Evolutionary conservation across 92 coral and sea anemone species (phyloP).

Genomic region (Pocillopora meandrina): DNA sequence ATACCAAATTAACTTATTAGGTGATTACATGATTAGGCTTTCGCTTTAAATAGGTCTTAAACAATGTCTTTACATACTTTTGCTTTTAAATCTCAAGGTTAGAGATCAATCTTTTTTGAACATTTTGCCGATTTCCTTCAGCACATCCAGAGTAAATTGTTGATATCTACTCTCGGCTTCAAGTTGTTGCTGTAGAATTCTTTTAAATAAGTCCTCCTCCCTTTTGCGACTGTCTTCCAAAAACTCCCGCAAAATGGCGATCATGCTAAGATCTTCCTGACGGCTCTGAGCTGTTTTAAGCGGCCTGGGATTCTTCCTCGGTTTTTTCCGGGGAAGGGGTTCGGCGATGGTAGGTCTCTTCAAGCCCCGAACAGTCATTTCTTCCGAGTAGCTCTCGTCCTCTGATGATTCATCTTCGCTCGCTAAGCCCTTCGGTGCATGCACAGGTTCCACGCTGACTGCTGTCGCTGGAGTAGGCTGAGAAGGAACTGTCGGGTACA

Average conservation of each 20-base stretch:
- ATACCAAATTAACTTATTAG: too few species aligned
- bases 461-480: slow-evolving; percentile 1
- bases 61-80: background rate
- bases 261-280: slow-evolving; percentile 63
- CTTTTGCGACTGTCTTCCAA: slow-evolving; percentile 83
- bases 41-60: too few species aligned
- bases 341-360: slow-evolving; percentile 38
- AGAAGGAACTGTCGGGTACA: slow-evolving; percentile 6
- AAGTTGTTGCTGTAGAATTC: slow-evolving; percentile 79
- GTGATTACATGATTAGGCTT: too few species aligned
- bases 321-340: slow-evolving; percentile 47
- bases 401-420: slow-evolving; percentile 51
- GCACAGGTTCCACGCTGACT: background rate
- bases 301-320: slow-evolving; percentile 68
- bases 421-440: background rate
- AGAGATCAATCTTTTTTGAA: slow-evolving; percentile 48
- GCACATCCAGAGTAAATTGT: slow-evolving; percentile 80
- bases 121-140: slow-evolving; percentile 81
- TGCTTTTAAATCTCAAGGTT: background rate
- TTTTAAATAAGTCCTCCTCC: slow-evolving; percentile 80
- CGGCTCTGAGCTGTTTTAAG: slow-evolving; percentile 64
- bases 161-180: slow-evolving; percentile 86
- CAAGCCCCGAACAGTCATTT: background rate
- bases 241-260: slow-evolving; percentile 72
- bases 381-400: slow-evolving; percentile 39